phyloP scores from a whole-genome alignment of 2,113 vertebrate genomes.

The Hypomesus transpacificus region DNA sequence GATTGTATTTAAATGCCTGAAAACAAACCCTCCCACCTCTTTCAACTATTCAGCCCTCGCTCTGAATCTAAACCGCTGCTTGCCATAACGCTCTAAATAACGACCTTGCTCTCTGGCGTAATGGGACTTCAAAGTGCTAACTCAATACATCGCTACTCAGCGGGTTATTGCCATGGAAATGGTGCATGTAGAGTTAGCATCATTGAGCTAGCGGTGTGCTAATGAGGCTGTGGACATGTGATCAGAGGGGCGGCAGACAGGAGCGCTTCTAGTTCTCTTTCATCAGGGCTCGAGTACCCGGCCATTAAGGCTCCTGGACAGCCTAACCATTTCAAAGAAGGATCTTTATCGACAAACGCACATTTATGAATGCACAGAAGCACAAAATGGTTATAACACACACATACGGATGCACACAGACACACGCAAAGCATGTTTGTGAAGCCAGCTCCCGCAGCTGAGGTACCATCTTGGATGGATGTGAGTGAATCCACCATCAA shows the following conservation, averaged over 20 bases:
- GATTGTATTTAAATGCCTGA: neutral
- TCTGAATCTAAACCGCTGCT: slow-evolving; percentile 14
- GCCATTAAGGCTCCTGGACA: too few relatives aligned
- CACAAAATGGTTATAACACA: too few relatives aligned
- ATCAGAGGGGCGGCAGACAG: slow-evolving; percentile 47
- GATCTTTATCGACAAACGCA: too few relatives aligned
- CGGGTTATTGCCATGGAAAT: slow-evolving; percentile 42
- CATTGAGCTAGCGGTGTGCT: slow-evolving; percentile 34
- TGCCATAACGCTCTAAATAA: slow-evolving; percentile 17
- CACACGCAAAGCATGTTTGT: too few relatives aligned
- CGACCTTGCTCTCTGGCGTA: neutral
- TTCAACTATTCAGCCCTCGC: neutral
- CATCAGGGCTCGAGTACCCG: too few relatives aligned
- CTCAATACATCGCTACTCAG: slow-evolving; percentile 40
- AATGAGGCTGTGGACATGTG: slow-evolving; percentile 46
- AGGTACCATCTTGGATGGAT: too few relatives aligned
- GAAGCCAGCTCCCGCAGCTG: too few relatives aligned
- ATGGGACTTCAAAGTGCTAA: slow-evolving; percentile 3
- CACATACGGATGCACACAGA: too few relatives aligned
- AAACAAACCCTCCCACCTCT: too few relatives aligned
- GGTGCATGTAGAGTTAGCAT: slow-evolving; percentile 24
- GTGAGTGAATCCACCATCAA: too few relatives aligned
- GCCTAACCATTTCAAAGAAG: too few relatives aligned
- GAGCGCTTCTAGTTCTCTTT: slow-evolving; percentile 28
- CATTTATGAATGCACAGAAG: too few relatives aligned